These are phyloP conservation scores for Trachurus trachurus DNA, from an alignment of 2,797 vertebrate genomes.

Conservation along the genomic window DNA sequence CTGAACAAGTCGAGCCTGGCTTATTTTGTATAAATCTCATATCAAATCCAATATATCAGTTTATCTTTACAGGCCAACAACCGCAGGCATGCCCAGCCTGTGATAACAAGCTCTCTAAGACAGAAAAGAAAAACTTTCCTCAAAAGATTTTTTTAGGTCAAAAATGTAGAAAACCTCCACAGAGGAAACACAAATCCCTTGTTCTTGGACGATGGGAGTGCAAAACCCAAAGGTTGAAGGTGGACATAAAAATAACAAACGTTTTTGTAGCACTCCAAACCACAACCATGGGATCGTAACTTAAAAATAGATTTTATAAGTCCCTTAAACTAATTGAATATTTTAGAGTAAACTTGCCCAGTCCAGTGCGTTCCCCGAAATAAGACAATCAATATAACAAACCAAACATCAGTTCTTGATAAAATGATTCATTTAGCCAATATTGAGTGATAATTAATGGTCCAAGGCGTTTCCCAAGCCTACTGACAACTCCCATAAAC, in stretches of 20 bases:
- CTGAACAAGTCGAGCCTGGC: conserved; percentile 2
- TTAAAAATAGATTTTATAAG: neutral
- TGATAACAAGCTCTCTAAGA: neutral
- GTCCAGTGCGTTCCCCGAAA: neutral
- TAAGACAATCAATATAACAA: neutral
- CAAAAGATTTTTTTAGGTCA: neutral
- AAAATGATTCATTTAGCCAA: conserved; percentile 3
- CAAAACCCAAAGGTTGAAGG: neutral
- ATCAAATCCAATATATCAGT: conserved; percentile 12
- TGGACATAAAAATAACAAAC: neutral
- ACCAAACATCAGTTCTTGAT: neutral
- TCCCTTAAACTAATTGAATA: neutral
- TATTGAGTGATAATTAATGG: neutral
- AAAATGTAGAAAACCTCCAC: too few species aligned
- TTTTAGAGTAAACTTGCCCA: neutral
- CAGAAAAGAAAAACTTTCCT: neutral
- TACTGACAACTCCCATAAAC: conserved; percentile 39
- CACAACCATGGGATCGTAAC: neutral
- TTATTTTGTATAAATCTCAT: conserved; percentile 1
- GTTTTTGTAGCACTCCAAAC: neutral
- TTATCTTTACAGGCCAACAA: conserved; percentile 2
- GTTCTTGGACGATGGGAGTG: neutral
- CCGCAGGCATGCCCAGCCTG: neutral
- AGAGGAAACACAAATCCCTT: neutral
- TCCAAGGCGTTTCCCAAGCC: neutral